phyloP scores from a whole-genome alignment of 2,888 invertebrate genomes.

The Sthenelais limicola region DNA sequence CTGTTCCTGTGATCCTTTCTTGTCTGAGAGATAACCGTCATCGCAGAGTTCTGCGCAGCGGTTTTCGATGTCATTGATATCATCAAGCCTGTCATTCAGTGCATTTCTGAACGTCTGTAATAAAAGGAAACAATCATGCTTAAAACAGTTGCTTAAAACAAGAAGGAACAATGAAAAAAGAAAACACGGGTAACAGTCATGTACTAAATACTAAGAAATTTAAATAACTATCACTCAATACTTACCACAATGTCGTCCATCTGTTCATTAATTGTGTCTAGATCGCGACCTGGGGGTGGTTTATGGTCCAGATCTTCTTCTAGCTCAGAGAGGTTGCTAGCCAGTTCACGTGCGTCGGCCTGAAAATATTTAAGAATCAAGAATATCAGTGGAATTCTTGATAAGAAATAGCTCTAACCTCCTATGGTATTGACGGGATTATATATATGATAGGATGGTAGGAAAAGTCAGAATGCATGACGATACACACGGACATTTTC shows the following conservation, averaged over 20 bases:
- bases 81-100: slow-evolving; percentile 59
- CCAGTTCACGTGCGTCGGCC: slow-evolving; percentile 24
- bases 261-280: slow-evolving; percentile 87
- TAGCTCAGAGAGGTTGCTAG: slow-evolving; percentile 74
- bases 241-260: slow-evolving; percentile 81
- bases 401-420: too few species aligned
- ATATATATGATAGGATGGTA: too few species aligned
- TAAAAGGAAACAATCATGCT: neutral
- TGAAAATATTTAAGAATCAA: too few species aligned
- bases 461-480: too few species aligned
- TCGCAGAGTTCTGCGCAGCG: slow-evolving; percentile 84
- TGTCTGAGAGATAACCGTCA: slow-evolving; percentile 88
- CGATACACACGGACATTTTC: too few species aligned
- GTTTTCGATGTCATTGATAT: slow-evolving; percentile 69
- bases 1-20: slow-evolving; percentile 80
- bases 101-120: slow-evolving; percentile 30
- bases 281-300: slow-evolving; percentile 89
- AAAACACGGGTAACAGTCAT: too few species aligned
- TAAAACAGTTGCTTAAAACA: neutral
- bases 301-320: slow-evolving; percentile 89
- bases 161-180: too few species aligned
- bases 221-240: neutral
- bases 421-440: too few species aligned
- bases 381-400: too few species aligned
- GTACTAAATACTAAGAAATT: too few species aligned